phyloP scores from a whole-genome alignment of 2,797 vertebrate species.

The Chiroxiphia lanceolata region DNA sequence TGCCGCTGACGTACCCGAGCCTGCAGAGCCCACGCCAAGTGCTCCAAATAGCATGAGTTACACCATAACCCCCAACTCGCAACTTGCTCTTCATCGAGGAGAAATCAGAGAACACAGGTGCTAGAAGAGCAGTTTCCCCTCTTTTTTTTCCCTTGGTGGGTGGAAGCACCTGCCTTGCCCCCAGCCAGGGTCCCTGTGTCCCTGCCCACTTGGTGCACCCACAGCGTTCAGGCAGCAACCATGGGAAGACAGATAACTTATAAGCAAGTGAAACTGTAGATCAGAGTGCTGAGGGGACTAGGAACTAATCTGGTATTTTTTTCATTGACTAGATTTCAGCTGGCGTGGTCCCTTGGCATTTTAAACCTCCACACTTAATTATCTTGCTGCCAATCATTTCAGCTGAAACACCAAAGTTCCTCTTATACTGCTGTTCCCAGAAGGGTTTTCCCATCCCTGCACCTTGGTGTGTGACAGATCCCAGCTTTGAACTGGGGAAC shows the following conservation, averaged over 20 bases:
- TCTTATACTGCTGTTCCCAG: not conserved
- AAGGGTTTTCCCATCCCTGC: not conserved
- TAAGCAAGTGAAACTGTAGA: not conserved
- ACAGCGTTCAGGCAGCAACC: not conserved
- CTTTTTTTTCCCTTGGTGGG: not conserved
- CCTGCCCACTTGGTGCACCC: not conserved
- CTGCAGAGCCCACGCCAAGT: rapidly evolving
- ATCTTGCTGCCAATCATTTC: not conserved
- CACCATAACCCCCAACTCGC: not conserved
- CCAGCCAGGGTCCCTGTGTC: not conserved
- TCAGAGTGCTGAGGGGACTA: not conserved
- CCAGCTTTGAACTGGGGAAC: rapidly evolving
- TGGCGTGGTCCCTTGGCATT: not conserved
- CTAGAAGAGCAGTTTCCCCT: not conserved
- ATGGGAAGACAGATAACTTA: not conserved
- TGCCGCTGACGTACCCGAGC: rapidly evolving
- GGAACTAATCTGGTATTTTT: not conserved
- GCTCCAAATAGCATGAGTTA: rapidly evolving
- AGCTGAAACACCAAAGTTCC: not conserved
- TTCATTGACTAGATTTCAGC: not conserved
- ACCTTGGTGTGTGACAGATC: rapidly evolving
- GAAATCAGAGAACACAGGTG: not conserved
- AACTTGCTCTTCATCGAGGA: not conserved
- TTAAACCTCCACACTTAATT: not conserved
- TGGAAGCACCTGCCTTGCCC: not conserved